phyloP scores from a whole-genome alignment of 2,797 vertebrate species.

The Sciurus carolinensis region DNA sequence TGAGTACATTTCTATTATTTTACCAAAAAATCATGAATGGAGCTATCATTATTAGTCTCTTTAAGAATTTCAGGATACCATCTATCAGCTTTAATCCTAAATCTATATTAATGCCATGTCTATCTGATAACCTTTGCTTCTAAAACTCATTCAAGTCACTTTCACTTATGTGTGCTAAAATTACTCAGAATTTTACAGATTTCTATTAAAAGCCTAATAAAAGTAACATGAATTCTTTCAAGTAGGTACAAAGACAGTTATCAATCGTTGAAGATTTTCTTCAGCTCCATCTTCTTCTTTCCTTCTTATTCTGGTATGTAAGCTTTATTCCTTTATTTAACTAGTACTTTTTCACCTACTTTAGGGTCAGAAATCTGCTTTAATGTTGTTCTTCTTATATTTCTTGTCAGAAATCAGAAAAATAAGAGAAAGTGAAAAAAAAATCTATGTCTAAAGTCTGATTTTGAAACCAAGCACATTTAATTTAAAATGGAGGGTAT shows the following conservation, averaged over 20 bases:
- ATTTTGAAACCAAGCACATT: neutral
- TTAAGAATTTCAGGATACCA: neutral
- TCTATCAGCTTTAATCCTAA: neutral
- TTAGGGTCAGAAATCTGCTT: neutral
- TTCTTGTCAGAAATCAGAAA: neutral
- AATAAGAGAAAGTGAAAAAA: neutral
- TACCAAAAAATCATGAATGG: neutral
- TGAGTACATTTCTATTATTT: neutral
- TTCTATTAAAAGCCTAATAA: constrained; percentile 16
- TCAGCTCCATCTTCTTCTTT: neutral
- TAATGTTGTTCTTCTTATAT: neutral
- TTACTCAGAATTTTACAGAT: neutral
- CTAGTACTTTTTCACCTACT: neutral
- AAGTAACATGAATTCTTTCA: neutral
- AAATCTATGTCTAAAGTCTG: neutral
- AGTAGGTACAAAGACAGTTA: neutral
- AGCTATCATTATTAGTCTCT: neutral
- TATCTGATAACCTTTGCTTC: neutral
- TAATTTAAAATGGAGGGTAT: neutral
- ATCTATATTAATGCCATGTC: neutral
- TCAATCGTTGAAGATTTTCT: neutral
- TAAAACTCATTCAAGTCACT: neutral
- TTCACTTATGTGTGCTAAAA: neutral
- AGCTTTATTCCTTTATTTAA: neutral
- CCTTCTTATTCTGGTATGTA: neutral